Percentiles rank a stretch among this genome's conserved stretches.
Evolutionary conservation across 2,888 invertebrate genomes (phyloP).

Genomic region (Apamea crenata): DNA sequence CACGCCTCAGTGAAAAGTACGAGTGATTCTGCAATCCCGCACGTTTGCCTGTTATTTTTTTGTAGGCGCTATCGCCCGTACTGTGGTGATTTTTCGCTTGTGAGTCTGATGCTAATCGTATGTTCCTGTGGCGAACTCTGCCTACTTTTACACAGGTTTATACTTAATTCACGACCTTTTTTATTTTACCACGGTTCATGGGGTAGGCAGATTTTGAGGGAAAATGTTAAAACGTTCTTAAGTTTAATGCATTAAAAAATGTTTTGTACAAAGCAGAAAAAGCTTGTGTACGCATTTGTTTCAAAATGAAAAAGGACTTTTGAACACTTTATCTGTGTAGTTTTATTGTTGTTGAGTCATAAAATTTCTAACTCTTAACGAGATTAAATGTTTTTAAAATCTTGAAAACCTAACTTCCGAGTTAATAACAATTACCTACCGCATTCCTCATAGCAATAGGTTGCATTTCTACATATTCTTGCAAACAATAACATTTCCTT

Average conservation of each 20-base stretch:
- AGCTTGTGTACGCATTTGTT: neutral
- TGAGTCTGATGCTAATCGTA: constrained; percentile 38
- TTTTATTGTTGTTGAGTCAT: neutral
- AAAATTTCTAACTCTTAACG: too few species aligned
- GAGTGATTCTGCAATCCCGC: constrained; percentile 35
- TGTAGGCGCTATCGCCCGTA: constrained; percentile 46
- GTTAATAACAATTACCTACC: neutral
- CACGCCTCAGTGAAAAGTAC: constrained; percentile 10
- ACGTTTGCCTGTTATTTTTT: constrained; percentile 51
- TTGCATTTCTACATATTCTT: neutral
- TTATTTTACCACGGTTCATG: constrained; percentile 1
- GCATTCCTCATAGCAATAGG: neutral
- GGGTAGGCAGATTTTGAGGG: neutral
- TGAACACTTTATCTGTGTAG: neutral
- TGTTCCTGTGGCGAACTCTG: constrained; percentile 7
- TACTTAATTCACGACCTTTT: constrained; percentile 25
- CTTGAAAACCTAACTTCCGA: neutral
- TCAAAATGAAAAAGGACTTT: neutral
- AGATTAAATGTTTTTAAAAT: neutral
- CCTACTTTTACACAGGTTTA: neutral
- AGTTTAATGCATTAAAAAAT: neutral
- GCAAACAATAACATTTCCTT: constrained; percentile 19
- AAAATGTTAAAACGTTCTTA: neutral
- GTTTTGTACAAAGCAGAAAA: accelerated
- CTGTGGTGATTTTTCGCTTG: constrained; percentile 38